Evolutionary conservation across 2,797 vertebrate genomes (phyloP), one percentile per base, ranked within the genome.

Genomic region (Sebastes vulpes): DNA sequence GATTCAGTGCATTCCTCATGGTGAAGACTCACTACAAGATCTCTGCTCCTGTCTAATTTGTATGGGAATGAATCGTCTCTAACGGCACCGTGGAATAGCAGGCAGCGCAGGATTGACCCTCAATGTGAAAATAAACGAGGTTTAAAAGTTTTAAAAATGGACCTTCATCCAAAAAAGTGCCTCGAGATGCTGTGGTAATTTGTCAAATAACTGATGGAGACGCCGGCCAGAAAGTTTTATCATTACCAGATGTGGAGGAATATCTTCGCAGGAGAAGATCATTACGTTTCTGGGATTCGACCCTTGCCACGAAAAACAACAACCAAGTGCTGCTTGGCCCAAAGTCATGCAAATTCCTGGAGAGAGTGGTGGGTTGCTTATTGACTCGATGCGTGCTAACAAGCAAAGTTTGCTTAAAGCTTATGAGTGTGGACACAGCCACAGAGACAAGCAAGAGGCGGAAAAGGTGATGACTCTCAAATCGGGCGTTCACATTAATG

Each of bases 381-480:
- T 90, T 86, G 77, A 77, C 60, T 74, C 63, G 65, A 60, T 42
- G 65, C 42, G 79, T 82, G 26, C 73, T 83, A 86, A 90, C 83
- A 82, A 80, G 83, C 73, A 85, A 88, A 81, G 74, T 90, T 92
- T 84, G 68, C 67, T 48, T 59, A 29, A 72, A 65, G 75, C 61
- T 69, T 60, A 18, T 58, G 32, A 77, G 29, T 74, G 65, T 65
- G 42, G 52, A 79, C 65, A 63, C 32, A 9, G 50, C 67, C 57
- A 66, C 80, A 75, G 54, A 1, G 26, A 63, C 74, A 66, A 67
- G 61, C 65, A 9, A 70, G 46, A 61, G 61, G 38, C 57, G 54
- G 57, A 52, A 61, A 79, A 85, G 73, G 69, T 73, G 73, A 52
- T 54, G 66, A 53, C 5, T n/a, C 31, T 60, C 6, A 26, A 26